Evolutionary conservation across 2,797 vertebrate species (phyloP).

Genomic region (Phrynocephalus guinanensis): DNA sequence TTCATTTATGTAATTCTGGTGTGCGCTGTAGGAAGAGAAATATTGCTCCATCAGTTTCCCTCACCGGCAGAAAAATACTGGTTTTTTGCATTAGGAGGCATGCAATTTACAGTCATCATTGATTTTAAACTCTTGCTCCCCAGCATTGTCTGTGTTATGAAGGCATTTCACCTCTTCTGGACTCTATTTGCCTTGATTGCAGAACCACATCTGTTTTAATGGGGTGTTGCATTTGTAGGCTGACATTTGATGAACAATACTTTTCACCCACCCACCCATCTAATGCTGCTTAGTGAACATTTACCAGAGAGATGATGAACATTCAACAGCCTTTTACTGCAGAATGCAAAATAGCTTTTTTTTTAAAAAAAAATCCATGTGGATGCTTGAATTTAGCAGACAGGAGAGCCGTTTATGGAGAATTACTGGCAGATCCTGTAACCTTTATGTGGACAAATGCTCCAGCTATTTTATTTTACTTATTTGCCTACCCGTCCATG

Average conservation of each 20-base stretch:
- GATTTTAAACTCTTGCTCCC: slow-evolving; percentile 44
- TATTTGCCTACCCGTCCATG: neutral
- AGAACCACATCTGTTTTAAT: slow-evolving; percentile 29
- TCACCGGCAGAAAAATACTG: slow-evolving; percentile 33
- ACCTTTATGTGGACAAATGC: neutral
- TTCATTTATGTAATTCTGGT: slow-evolving; percentile 20
- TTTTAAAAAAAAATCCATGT: neutral
- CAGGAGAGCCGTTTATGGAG: neutral
- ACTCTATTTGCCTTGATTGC: neutral
- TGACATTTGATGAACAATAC: slow-evolving; percentile 25
- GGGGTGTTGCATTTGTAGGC: slow-evolving; percentile 10
- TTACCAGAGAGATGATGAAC: neutral
- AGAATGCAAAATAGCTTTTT: neutral
- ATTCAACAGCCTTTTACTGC: neutral
- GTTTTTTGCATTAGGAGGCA: neutral
- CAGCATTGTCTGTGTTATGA: neutral
- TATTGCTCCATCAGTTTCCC: slow-evolving; percentile 39
- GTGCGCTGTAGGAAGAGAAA: slow-evolving; percentile 19
- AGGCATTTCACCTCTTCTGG: slow-evolving; percentile 25
- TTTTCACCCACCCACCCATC: slow-evolving; percentile 33
- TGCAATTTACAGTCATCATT: slow-evolving; percentile 29
- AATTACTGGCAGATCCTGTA: neutral
- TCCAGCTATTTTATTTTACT: neutral
- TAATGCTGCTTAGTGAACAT: neutral
- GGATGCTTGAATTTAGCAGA: slow-evolving; percentile 16